Evolutionary conservation across 2,888 invertebrate genomes (phyloP), one percentile per base, ranked within the genome.

Genomic region (Monoplex corrugatus): DNA sequence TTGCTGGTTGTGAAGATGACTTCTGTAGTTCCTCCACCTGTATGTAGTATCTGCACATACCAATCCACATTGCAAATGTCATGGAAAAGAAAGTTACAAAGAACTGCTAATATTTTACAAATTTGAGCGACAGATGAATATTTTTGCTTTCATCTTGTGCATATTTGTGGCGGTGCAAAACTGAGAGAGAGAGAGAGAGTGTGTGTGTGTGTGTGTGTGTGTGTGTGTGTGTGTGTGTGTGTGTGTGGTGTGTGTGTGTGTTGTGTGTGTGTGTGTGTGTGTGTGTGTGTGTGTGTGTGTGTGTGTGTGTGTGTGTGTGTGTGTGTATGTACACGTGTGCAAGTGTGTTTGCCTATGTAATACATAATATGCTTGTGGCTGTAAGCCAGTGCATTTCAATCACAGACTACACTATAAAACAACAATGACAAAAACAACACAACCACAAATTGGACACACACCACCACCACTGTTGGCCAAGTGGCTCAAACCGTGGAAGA

Each of bases 21-120:
- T 89, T 92, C 89, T 88, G 90, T 84, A 72, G 91, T 88, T 93
- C 93, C 89, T 94, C 94, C 10, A 94, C 92, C 28, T 91, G 90
- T 75, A 94, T 94, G 72, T 91, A 92, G 87, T 93, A 93, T 86
- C 93, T 91, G 72, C 44, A 50, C 8, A 43, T 6, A 44, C 6
- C 40, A 8, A 32, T 0, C n/a, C 10, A 63, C 50, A 28, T 44
- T 35, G 35, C 38, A 19, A 45, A n/a, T 40, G 3, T 84, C 83
- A 19, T 8, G 43, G 1, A 23, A 5, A 19, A 75, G 28, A 72
- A 10, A 75, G 75, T 75, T 75, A 75, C 5, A 80, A 38, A 38
- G 3, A 40, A 28, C 80, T 13, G 38, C 13, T 80, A 13, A 19
- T 50, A 8, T 50, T 50, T 50, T 50, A n/a, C n/a, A n/a, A n/a